Base-by-base conservation (phyloP, 2,888 invertebrate species). In the Scaptomyza cyrtandrae region DNA sequence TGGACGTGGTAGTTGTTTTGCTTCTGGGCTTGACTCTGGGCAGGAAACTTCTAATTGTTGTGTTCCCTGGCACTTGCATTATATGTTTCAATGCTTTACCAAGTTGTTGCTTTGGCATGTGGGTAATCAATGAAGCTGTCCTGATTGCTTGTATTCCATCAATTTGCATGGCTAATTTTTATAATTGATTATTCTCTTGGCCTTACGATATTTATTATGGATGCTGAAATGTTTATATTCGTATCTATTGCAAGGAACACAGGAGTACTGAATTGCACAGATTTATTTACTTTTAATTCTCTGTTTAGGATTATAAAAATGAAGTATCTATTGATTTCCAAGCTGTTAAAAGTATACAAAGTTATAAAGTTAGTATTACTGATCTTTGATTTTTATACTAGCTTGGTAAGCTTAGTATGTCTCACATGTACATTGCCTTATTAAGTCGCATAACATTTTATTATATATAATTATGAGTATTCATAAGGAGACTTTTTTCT, bases 31-130 rank as follows among this genome's bases (percentile, higher is more conserved):
- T 43, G 57, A n/a, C 24, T n/a, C 61, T 45, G 61, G 63, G 66
- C 80, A 74, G 83, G 83, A 82, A 82, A 68, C 65, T 72, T 80
- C 59, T 85, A 85, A 82, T 85, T 83, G 78, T 82, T 74, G 74
- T 62, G 56, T 62, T 65, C 50, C 43, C 49, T 65, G 64, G 66
- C 78, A 71, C 64, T 62, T 54, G 62, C 43, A 57, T 39, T 27
- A 19, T 53, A 27, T 33, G 33, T 3, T 10, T 62, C 35, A 16
- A 60, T 71, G 59, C 50, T 62, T 60, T 62, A 69, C 78, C 71
- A 54, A 58, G 68, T 78, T 78, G 74, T 65, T 67, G 68, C 61
- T 24, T 49, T 55, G 62, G 60, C 74, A 65, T 69, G 66, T 57
- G 58, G 50, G 52, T 62, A 82, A 80, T 82, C 81, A 78, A 66